Base-by-base conservation (phyloP, 2,888 invertebrate genomes). In the Lymantria monacha region DNA sequence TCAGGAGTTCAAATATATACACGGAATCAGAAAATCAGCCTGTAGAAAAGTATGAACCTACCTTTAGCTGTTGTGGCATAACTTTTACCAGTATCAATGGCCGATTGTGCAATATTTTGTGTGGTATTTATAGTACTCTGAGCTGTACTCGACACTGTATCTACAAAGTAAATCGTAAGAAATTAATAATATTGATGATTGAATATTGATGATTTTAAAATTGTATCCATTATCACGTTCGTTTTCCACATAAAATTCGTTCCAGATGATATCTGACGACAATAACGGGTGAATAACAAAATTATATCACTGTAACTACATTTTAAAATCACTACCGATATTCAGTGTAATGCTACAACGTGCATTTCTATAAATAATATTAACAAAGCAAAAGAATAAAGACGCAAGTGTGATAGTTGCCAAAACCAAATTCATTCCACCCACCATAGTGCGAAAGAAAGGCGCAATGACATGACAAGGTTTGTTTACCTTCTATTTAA, bases 41-140 rank as follows among this genome's bases (percentile, higher is more conserved):
- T 3, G 22, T 22, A 22, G 22, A 22, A 22, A 22, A 22, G 22
- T 22, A 22, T 22, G 22, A 53, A 53, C 58, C 59, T 66, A 70
- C 66, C 77, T 81, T 74, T 83, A 46, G 82, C 77, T 51, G 69
- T 66, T 42, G 66, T 60, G 46, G 76, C 78, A 61, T 80, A 83
- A 7, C 69, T 65, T 66, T 79, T 83, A 46, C 81, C 74, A 43
- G 74, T 75, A 42, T 81, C 76, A 43, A 76, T 49, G 51, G 78
- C 81, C 0, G 79, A 75, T 56, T 79, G 77, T 10, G 78, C 74
- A 48, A 75, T 58, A 70, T 72, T 82, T 68, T 83, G 76, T 55
- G 82, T 74, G 0, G 64, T 68, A 55, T 78, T 78, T 70, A 76
- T 81, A 56, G 86, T 81, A 59, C 70, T 75, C 41, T 73, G 66